These are phyloP conservation scores for Neoaliturus tenellus DNA, from an alignment of 2,888 invertebrate species.

Conservation along the genomic window DNA sequence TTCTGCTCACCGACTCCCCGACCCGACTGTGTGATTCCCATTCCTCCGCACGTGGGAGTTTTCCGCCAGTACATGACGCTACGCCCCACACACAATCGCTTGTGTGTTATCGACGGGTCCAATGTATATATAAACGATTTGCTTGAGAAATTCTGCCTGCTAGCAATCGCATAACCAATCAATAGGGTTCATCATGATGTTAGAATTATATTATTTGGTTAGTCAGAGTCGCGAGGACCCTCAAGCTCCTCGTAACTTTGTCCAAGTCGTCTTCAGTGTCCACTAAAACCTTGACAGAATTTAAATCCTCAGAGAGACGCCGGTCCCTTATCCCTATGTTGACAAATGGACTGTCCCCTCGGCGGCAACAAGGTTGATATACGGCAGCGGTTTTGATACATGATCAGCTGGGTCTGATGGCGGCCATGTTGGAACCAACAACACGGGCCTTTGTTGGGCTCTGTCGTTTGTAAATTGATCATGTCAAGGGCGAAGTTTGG, in stretches of 20 bases:
- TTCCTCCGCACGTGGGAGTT: neutral
- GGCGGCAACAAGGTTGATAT: neutral
- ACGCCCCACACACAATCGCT: neutral
- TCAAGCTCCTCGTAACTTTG: no score
- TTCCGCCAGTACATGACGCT: neutral
- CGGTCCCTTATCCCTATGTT: neutral
- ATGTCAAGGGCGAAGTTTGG: constrained; percentile 16
- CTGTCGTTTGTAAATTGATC: constrained; percentile 24
- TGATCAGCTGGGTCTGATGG: neutral
- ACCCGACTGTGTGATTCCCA: constrained; percentile 11
- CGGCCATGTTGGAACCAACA: constrained; percentile 3
- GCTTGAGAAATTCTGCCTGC: neutral
- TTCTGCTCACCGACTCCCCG: constrained; percentile 23
- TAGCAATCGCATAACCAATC: no score
- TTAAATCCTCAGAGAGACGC: neutral
- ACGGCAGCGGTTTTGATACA: constrained; percentile 12
- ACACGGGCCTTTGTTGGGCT: constrained; percentile 2
- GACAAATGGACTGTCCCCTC: neutral
- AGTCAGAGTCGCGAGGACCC: no score
- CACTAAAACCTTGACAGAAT: neutral
- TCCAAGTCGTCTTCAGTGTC: no score
- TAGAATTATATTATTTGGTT: no score
- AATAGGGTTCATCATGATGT: no score
- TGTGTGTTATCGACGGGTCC: neutral
- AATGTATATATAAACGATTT: neutral